A percentile compares a stretch with the other conserved stretches of the same genome.
Evolutionary conservation across 37 sponge, comb jelly and placozoan species (phyloP).

Genomic region (Aphrocallistes beatrix): DNA sequence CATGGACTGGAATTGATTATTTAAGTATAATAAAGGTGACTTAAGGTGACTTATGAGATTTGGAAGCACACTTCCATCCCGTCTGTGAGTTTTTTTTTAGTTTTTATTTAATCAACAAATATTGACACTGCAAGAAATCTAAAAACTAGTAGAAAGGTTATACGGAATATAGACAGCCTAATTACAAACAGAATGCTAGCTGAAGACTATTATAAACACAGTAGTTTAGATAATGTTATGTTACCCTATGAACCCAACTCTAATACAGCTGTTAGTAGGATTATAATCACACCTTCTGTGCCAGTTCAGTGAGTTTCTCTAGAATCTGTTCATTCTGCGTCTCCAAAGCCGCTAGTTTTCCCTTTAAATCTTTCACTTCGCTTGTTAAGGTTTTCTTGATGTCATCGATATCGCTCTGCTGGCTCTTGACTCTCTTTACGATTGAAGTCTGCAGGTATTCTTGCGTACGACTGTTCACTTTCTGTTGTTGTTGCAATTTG

Average conservation of each 20-base stretch:
- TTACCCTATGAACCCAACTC: background rate
- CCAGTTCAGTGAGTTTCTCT: background rate
- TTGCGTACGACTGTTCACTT: constrained; percentile 7
- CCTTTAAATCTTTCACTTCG: background rate
- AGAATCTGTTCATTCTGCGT: background rate
- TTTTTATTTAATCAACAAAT: no score
- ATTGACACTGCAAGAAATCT: no score
- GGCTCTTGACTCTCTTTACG: background rate
- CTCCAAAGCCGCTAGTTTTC: background rate
- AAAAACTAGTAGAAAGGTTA: no score
- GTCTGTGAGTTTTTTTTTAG: no score
- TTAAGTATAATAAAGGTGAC: no score
- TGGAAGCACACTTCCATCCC: no score
- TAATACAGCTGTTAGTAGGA: no score
- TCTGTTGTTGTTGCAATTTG: background rate
- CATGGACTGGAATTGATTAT: no score
- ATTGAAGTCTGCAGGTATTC: background rate
- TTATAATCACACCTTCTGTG: background rate
- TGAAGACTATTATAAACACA: background rate
- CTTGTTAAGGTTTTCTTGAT: background rate
- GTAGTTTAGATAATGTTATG: background rate
- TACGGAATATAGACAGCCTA: no score
- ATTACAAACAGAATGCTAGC: no score
- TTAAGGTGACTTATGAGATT: no score
- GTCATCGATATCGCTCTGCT: background rate